Evolutionary conservation across 2,113 vertebrate genomes (phyloP).

Genomic region (Vicugna pacos): DNA sequence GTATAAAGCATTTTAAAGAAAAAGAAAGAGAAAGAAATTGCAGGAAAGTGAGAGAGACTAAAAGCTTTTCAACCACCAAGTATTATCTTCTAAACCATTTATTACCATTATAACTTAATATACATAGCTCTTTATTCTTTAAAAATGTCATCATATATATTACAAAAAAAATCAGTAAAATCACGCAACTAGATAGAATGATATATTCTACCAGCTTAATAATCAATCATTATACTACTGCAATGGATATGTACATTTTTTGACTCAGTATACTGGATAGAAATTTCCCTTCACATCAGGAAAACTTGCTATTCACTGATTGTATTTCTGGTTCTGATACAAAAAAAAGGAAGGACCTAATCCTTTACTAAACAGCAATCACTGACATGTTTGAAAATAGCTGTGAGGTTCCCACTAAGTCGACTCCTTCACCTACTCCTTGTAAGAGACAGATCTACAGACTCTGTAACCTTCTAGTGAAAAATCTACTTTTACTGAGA

Average conservation of each 20-base stretch:
- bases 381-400: neutral
- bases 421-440: neutral
- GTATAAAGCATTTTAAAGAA: neutral
- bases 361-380: constrained; percentile 6
- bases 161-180: constrained; percentile 1
- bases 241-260: neutral
- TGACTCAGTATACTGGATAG: neutral
- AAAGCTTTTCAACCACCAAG: constrained; percentile 6
- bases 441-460: neutral
- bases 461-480: neutral
- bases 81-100: neutral
- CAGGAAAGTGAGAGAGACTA: neutral
- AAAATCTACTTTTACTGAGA: constrained; percentile 24
- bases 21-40: neutral
- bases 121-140: neutral
- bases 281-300: constrained; percentile 19
- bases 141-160: constrained; percentile 7
- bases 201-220: neutral
- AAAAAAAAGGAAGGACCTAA: neutral
- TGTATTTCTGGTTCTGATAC: neutral
- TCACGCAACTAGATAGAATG: neutral
- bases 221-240: neutral
- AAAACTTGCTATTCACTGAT: neutral
- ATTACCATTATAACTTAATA: neutral
- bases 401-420: neutral